A percentile compares a stretch with the other conserved stretches of the same genome.
Evolutionary conservation across 2,113 vertebrate genomes (phyloP).

Genomic region (Oncorhynchus tshawytscha): DNA sequence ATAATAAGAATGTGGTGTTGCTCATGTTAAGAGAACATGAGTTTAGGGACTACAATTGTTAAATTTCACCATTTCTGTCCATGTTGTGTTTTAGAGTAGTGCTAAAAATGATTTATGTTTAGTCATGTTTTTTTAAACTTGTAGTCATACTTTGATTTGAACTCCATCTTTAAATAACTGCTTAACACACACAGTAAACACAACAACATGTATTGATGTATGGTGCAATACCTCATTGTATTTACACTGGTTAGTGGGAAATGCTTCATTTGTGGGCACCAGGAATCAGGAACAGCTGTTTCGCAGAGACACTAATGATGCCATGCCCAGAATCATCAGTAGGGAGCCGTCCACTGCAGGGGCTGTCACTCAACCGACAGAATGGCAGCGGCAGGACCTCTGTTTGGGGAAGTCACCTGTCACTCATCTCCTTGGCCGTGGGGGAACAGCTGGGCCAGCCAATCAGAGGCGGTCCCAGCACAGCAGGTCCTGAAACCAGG

Average conservation of each 20-base stretch:
- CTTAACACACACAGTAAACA: background rate
- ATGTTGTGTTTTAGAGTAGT: no score
- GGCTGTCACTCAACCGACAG: constrained; percentile 61
- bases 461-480: constrained; percentile 69
- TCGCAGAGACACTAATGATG: constrained; percentile 68
- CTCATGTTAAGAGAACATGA: no score
- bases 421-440: constrained; percentile 60
- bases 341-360: constrained; percentile 46
- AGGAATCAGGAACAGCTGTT: constrained; percentile 60
- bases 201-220: constrained; percentile 14
- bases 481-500: constrained; percentile 70
- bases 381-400: constrained; percentile 50
- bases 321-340: constrained; percentile 61
- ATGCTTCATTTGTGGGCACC: constrained; percentile 36
- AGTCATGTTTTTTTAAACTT: no score
- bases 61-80: no score
- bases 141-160: no score
- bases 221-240: constrained; percentile 17
- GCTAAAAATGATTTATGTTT: no score
- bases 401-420: constrained; percentile 71
- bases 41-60: no score
- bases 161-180: background rate
- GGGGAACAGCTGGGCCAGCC: constrained; percentile 62
- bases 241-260: constrained; percentile 48
- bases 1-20: background rate